A percentile compares a stretch with the other conserved stretches of the same genome.
These are phyloP conservation scores for Acrocephalus kingi DNA, from an alignment of 2,113 vertebrate genomes.

Conservation along the genomic window DNA sequence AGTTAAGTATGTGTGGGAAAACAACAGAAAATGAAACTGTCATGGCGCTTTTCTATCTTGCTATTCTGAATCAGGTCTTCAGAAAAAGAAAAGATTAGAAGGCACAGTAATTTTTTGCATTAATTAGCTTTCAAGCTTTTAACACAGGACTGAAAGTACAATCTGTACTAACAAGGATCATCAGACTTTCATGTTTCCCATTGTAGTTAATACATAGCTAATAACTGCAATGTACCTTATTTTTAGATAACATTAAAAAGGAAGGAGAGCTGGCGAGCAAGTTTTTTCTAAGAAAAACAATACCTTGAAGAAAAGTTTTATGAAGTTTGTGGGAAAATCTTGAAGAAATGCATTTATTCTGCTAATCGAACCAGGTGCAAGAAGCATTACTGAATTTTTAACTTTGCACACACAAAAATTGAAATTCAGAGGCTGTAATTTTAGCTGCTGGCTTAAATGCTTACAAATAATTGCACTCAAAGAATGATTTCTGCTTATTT, in stretches of 20 bases:
- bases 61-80: not conserved
- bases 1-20: not conserved
- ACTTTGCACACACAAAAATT: not conserved
- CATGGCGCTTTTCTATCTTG: not conserved
- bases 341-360: not conserved
- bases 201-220: not conserved
- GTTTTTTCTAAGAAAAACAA: not conserved
- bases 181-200: not conserved
- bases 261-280: not conserved
- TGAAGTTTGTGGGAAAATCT: not conserved
- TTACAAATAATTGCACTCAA: not conserved
- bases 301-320: not conserved
- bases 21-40: not conserved
- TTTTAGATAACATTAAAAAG: not conserved
- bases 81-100: slow-evolving; percentile 10
- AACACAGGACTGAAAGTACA: not conserved
- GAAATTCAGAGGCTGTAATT: not conserved
- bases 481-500: not conserved
- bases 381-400: not conserved
- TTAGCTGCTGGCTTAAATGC: not conserved
- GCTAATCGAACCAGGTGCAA: not conserved
- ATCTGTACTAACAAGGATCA: not conserved
- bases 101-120: not conserved
- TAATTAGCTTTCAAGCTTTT: slow-evolving; percentile 26
- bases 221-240: not conserved